Conservation (phyloP, 2,113 vertebrate species). For the Indri indri region DNA sequence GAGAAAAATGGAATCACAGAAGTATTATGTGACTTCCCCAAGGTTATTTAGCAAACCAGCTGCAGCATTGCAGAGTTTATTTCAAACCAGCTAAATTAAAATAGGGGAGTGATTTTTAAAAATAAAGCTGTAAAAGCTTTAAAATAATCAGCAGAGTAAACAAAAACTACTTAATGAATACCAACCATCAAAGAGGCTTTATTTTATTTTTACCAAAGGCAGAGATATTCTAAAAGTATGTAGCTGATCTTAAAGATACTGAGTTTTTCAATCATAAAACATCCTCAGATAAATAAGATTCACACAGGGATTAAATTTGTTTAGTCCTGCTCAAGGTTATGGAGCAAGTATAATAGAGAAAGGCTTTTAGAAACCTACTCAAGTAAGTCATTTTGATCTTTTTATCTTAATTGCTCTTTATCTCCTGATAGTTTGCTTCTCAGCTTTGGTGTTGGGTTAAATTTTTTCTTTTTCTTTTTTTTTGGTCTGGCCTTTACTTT, state of each 20-base stretch:
- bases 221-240: neutral
- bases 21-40: neutral
- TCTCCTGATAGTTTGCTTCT: slow-evolving; percentile 30
- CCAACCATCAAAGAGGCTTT: neutral
- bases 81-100: slow-evolving; percentile 31
- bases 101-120: neutral
- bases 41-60: neutral
- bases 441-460: neutral
- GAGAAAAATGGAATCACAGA: neutral
- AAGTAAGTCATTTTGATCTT: slow-evolving; percentile 36
- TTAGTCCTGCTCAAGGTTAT: slow-evolving; percentile 33
- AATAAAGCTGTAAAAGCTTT: neutral
- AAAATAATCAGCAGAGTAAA: neutral
- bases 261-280: slow-evolving; percentile 40
- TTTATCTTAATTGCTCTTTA: slow-evolving; percentile 60
- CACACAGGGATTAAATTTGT: slow-evolving; percentile 40
- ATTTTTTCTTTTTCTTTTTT: neutral
- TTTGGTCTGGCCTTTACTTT: neutral
- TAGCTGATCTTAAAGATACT: neutral
- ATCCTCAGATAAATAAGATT: slow-evolving; percentile 37
- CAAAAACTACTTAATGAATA: slow-evolving; percentile 2
- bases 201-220: slow-evolving; percentile 39
- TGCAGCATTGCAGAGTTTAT: neutral
- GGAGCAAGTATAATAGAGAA: neutral
- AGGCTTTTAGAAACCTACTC: neutral